Evolutionary conservation across 2,797 vertebrate species (phyloP), one percentile per base, ranked within the genome.

Genomic region (Paedocypris micromegethes): DNA sequence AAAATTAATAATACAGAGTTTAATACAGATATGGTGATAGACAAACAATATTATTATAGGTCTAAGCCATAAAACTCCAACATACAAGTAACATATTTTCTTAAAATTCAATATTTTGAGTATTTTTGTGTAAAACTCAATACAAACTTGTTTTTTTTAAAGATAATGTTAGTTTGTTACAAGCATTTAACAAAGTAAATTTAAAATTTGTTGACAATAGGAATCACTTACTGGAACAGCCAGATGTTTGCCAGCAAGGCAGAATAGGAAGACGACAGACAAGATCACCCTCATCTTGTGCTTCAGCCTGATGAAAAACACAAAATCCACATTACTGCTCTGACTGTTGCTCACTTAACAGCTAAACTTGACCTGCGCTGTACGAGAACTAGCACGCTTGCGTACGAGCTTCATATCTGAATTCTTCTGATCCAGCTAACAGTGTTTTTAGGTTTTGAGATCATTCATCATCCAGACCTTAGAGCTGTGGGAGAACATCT

Each of bases 261-360:
- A 98, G 72, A 98, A 81, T 74, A 96, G 79, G 83, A 99, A 95
- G 83, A 97, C 23, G 23, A 23, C 23, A 23, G 23, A 23, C 23
- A 23, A 84, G n/a, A 98, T 86, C 95, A 93, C 83, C 88, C 86
- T 95, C 96, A 99, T 98, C 86, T 86, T 95, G 84, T 85, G 85
- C 82, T 81, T 86, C 83, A 86, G 82, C 71, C 86, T 92, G 84
- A 2, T 66, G 42, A 72, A 58, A 67, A 55, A 78, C 0, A 72
- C 23, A 58, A 2, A 39, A 56, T 0, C 41, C 8, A 3, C 8
- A 49, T 42, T 9, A 52, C 1, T 23, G 23, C 23, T 23, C 23
- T 23, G 23, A 23, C 23, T 23, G 23, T 23, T 39, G 38, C 52
- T 42, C 8, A 50, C 40, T 23, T 23, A 51, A 50, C 56, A 41